phyloP scores from a whole-genome alignment of 1,140 invertebrate genomes.

The Adoxophyes honmai region DNA sequence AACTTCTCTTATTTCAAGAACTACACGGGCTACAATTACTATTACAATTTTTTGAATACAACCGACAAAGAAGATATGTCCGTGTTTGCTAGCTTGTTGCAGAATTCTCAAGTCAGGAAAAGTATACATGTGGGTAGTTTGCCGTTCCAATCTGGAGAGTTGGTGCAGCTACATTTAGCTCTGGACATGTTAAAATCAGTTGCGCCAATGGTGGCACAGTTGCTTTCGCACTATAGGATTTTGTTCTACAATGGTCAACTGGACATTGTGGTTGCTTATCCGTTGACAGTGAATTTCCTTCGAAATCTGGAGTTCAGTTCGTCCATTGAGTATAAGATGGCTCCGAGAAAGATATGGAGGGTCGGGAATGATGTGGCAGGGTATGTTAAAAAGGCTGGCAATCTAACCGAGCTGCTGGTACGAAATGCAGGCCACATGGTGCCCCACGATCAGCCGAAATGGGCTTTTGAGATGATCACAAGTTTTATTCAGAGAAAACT shows the following conservation, averaged over 20 bases:
- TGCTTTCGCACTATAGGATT: slow-evolving; percentile 79
- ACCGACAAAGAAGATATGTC: slow-evolving; percentile 54
- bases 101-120: slow-evolving; percentile 78
- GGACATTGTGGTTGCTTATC: slow-evolving; percentile 89
- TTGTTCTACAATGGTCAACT: slow-evolving; percentile 89
- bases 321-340: slow-evolving; percentile 79
- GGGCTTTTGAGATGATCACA: slow-evolving; percentile 86
- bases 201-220: slow-evolving; percentile 35
- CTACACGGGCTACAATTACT: slow-evolving; percentile 85
- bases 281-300: slow-evolving; percentile 85
- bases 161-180: slow-evolving; percentile 45
- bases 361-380: slow-evolving; percentile 84
- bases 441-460: slow-evolving; percentile 86
- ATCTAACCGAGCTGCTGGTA: slow-evolving; percentile 87
- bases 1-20: slow-evolving; percentile 84
- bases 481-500: slow-evolving; percentile 80
- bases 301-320: slow-evolving; percentile 81
- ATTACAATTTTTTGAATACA: slow-evolving; percentile 87
- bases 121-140: slow-evolving; percentile 90
- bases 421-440: slow-evolving; percentile 90
- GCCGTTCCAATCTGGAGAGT: slow-evolving; percentile 79
- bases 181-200: slow-evolving; percentile 56
- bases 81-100: slow-evolving; percentile 73
- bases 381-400: slow-evolving; percentile 83
- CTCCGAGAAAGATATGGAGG: slow-evolving; percentile 81